Conservation (phyloP, 1,140 invertebrate species). For the Anagrus nilaparvatae region DNA sequence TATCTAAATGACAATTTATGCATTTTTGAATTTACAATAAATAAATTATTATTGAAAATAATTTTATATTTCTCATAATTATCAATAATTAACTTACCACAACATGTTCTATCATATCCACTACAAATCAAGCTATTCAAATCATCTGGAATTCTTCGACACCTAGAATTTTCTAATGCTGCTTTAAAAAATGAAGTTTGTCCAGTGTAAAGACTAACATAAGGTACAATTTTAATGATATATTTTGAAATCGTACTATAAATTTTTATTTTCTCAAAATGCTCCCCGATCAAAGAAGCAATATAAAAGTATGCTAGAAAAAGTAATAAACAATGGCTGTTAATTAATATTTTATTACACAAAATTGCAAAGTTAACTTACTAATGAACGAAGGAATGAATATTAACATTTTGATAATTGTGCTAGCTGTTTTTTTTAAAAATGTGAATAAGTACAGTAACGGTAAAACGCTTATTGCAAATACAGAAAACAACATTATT, state of each 20-base stretch:
- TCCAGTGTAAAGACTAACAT: slow-evolving; percentile 33
- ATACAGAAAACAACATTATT: slow-evolving; percentile 24
- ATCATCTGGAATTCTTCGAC: slow-evolving; percentile 24
- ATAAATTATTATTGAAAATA: slow-evolving; percentile 10
- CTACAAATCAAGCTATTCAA: slow-evolving; percentile 19
- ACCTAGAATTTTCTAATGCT: slow-evolving; percentile 28
- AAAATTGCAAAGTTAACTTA: slow-evolving; percentile 21
- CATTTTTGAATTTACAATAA: too few species aligned
- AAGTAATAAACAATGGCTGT: not conserved
- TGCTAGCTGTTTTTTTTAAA: slow-evolving; percentile 23
- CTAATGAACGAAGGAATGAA: slow-evolving; percentile 23
- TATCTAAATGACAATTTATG: too few species aligned
- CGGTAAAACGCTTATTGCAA: slow-evolving; percentile 27
- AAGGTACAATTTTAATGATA: slow-evolving; percentile 29
- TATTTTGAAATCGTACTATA: slow-evolving; percentile 25
- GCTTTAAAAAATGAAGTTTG: slow-evolving; percentile 24
- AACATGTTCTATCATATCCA: slow-evolving; percentile 20
- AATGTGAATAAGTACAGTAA: slow-evolving; percentile 28
- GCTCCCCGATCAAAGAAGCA: slow-evolving; percentile 28
- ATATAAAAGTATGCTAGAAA: slow-evolving; percentile 4
- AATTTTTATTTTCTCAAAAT: too few species aligned
- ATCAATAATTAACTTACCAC: slow-evolving; percentile 19
- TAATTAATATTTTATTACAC: slow-evolving; percentile 4
- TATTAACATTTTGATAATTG: slow-evolving; percentile 21
- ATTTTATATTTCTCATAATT: not conserved